These are phyloP conservation scores for Clarias gariepinus DNA, from an alignment of 2,113 vertebrate genomes.

Conservation along the genomic window DNA sequence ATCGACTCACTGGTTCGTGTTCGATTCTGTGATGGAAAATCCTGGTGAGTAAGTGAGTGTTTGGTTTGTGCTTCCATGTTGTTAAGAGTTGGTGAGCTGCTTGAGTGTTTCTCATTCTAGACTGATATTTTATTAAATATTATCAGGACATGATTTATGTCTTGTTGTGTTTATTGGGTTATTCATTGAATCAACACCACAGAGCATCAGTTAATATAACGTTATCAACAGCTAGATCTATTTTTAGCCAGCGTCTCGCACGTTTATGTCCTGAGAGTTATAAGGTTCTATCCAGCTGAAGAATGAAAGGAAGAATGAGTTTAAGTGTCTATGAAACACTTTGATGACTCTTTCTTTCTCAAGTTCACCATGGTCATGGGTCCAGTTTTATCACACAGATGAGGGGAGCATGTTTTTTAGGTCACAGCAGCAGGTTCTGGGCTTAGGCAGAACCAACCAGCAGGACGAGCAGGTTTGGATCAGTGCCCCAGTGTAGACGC, in stretches of 20 bases:
- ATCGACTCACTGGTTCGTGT: slow-evolving; percentile 65
- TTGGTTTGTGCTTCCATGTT: slow-evolving; percentile 18
- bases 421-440: slow-evolving; percentile 72
- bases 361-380: slow-evolving; percentile 32
- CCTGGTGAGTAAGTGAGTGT: slow-evolving; percentile 72
- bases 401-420: slow-evolving; percentile 69
- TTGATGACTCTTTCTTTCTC: not conserved
- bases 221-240: not conserved
- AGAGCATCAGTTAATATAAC: not conserved
- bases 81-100: slow-evolving; percentile 33
- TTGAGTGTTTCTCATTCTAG: slow-evolving; percentile 10
- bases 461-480: slow-evolving; percentile 65
- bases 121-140: not conserved
- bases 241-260: too few species aligned
- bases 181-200: not conserved
- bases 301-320: not conserved
- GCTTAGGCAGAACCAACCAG: slow-evolving; percentile 67
- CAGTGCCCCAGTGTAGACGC: slow-evolving; percentile 61
- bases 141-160: not conserved
- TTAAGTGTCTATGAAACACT: not conserved
- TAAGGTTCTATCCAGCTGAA: not conserved
- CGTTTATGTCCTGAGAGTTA: not conserved
- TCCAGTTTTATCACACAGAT: slow-evolving; percentile 54
- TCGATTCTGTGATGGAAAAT: slow-evolving; percentile 79
- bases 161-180: not conserved